Evolutionary conservation across 1,140 invertebrate genomes (phyloP).

Genomic region (Caerostris extrusa): DNA sequence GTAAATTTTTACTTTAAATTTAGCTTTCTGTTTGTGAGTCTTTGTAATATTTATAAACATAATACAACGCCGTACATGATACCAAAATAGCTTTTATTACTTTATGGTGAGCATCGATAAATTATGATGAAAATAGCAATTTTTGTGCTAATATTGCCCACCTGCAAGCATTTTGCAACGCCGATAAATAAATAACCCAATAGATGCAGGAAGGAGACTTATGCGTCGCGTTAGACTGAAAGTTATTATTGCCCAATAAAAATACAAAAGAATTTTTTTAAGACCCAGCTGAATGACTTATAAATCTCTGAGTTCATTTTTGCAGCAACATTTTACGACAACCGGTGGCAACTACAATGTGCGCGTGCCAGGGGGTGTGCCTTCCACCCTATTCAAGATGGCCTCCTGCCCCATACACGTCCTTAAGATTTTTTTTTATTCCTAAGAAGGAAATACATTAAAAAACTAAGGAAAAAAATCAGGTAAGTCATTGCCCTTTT

Average conservation of each 20-base stretch:
- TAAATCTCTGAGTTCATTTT: conserved; percentile 73
- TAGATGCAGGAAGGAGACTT: conserved; percentile 40
- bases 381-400: conserved; percentile 68
- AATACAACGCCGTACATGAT: no score
- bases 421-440: conserved; percentile 55
- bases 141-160: conserved; percentile 8
- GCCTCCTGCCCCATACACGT: conserved; percentile 65
- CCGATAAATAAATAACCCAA: conserved; percentile 36
- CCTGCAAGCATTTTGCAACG: conserved; percentile 26
- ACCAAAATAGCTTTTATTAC: conserved; percentile 18
- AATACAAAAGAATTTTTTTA: conserved; percentile 64
- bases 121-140: not conserved
- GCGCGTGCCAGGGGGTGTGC: conserved; percentile 71
- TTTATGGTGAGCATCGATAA: conserved; percentile 7
- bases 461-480: conserved; percentile 37
- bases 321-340: conserved; percentile 60
- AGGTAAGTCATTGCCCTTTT: conserved; percentile 63
- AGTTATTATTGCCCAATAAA: conserved; percentile 70
- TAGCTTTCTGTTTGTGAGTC: no score
- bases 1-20: no score
- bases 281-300: conserved; percentile 66
- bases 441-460: conserved; percentile 6
- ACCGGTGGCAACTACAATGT: conserved; percentile 68
- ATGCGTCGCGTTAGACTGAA: conserved; percentile 26
- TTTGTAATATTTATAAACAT: no score